These are phyloP conservation scores for Macrochelys suwanniensis DNA, from an alignment of 2,797 vertebrate species.

Conservation along the genomic window DNA sequence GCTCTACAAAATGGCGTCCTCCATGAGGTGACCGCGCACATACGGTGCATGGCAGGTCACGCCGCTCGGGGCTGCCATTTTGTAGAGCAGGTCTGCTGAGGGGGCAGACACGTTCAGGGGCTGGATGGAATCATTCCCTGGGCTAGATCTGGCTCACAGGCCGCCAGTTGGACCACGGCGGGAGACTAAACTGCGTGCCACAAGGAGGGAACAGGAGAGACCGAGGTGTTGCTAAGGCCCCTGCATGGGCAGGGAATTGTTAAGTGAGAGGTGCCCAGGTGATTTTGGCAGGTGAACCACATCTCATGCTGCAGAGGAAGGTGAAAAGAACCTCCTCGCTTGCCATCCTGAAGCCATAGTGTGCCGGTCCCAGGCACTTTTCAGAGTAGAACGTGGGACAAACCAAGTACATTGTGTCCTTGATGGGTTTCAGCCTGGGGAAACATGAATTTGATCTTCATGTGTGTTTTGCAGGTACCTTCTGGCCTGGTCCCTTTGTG, in stretches of 20 bases:
- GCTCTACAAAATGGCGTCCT: background rate
- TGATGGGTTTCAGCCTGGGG: background rate
- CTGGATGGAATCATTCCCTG: background rate
- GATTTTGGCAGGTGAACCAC: background rate
- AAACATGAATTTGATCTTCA: background rate
- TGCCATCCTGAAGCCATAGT: background rate
- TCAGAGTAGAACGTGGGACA: background rate
- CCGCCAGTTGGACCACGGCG: background rate
- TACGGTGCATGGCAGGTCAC: background rate
- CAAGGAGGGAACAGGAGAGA: background rate
- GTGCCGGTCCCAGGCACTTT: background rate
- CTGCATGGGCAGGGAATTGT: background rate
- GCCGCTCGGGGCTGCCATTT: background rate
- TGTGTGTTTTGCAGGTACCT: constrained; percentile 73
- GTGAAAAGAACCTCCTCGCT: background rate
- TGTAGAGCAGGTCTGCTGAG: background rate
- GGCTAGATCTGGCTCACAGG: background rate
- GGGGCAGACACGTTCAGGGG: background rate
- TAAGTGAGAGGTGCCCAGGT: background rate
- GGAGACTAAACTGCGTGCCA: background rate
- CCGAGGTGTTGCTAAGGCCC: background rate
- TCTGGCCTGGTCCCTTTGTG: constrained; percentile 71
- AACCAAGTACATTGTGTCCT: background rate
- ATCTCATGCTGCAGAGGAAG: background rate
- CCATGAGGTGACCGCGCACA: background rate